Percentiles rank a stretch among this genome's conserved stretches.
These are phyloP conservation scores for Rhinogobius similis DNA, from an alignment of 2,113 vertebrate species.

Conservation along the genomic window DNA sequence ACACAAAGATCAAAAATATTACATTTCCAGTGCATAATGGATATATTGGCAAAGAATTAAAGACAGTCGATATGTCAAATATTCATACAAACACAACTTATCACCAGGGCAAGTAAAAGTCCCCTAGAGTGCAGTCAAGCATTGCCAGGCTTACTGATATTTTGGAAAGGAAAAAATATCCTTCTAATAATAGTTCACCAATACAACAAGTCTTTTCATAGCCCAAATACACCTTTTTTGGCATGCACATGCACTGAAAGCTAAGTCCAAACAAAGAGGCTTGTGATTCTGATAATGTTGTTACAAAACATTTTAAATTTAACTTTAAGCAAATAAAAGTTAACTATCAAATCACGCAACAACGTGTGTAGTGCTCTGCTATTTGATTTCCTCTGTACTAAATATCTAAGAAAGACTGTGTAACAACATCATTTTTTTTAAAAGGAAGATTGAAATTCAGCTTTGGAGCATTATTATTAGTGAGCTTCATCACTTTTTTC, in stretches of 20 bases:
- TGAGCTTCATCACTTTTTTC: too few species aligned
- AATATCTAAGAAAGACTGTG: not conserved
- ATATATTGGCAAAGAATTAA: too few species aligned
- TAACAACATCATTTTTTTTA: not conserved
- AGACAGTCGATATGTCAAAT: too few species aligned
- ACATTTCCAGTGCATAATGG: too few species aligned
- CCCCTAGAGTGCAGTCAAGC: slow-evolving; percentile 59
- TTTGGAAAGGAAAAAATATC: slow-evolving; percentile 59
- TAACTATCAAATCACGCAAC: not conserved
- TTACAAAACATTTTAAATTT: slow-evolving; percentile 35
- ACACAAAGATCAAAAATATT: too few species aligned
- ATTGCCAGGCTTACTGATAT: slow-evolving; percentile 64
- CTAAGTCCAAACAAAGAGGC: slow-evolving; percentile 33
- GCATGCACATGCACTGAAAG: slow-evolving; percentile 27
- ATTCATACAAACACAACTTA: slow-evolving; percentile 62
- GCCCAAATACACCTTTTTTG: slow-evolving; percentile 47
- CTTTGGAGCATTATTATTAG: too few species aligned
- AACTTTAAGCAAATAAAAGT: slow-evolving; percentile 11
- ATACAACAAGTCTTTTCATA: slow-evolving; percentile 57
- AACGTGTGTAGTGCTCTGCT: not conserved
- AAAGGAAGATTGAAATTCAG: not conserved
- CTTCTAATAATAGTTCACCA: slow-evolving; percentile 59
- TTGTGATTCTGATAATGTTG: slow-evolving; percentile 12
- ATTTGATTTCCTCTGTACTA: not conserved
- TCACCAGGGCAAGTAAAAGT: slow-evolving; percentile 59